These are phyloP conservation scores for Salvelinus sp. DNA, from an alignment of 2,113 vertebrate genomes.

Conservation along the genomic window DNA sequence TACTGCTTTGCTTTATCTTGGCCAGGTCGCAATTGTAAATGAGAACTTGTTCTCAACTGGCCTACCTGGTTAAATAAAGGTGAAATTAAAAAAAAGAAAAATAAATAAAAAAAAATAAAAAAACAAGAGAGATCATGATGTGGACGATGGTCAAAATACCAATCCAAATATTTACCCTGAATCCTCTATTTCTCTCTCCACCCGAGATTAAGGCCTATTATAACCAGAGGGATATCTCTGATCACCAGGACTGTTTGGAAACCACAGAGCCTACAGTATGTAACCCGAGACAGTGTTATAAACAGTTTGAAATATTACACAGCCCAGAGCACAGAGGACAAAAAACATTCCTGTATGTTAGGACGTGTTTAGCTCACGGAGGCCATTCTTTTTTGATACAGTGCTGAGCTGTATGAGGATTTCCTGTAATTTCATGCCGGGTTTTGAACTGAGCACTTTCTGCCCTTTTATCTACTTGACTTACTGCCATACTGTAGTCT, in stretches of 20 bases:
- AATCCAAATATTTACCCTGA: constrained; percentile 66
- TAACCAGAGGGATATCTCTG: constrained; percentile 49
- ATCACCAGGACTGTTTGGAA: constrained; percentile 39
- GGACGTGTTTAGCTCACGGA: constrained; percentile 30
- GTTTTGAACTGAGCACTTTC: constrained; percentile 25
- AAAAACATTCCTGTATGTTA: constrained; percentile 49
- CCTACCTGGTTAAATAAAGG: too few species aligned
- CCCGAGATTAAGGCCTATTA: constrained; percentile 64
- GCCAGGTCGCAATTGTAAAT: too few species aligned
- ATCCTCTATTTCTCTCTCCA: constrained; percentile 55
- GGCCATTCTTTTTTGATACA: constrained; percentile 48
- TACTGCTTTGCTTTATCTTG: too few species aligned
- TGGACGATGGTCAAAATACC: constrained; percentile 64
- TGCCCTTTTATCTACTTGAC: constrained; percentile 34
- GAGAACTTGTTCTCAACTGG: too few species aligned
- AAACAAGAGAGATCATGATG: constrained; percentile 56
- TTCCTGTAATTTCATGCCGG: constrained; percentile 48
- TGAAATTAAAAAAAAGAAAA: too few species aligned
- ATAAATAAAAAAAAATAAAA: too few species aligned
- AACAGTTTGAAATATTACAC: constrained; percentile 53
- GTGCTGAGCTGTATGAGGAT: constrained; percentile 29
- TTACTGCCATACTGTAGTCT: not conserved
- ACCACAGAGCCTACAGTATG: not conserved
- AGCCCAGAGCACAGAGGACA: constrained; percentile 30
- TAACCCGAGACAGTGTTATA: constrained; percentile 36